A percentile compares a stretch with the other conserved stretches of the same genome.
phyloP scores from a whole-genome alignment of 2,888 invertebrate genomes.

The Chymomyza procnemis region DNA sequence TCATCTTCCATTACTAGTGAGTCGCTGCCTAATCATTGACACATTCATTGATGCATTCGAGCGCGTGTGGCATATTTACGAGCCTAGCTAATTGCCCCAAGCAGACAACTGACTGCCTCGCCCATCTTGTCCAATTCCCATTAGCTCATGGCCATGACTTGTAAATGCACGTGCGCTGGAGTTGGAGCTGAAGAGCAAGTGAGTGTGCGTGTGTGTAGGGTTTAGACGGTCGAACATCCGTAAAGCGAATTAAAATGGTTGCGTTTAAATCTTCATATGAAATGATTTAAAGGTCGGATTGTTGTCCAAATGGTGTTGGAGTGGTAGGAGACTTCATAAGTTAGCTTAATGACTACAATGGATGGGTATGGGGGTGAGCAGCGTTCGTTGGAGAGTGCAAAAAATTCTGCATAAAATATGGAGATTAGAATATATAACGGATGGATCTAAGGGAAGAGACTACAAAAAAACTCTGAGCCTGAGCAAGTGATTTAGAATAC shows the following conservation, averaged over 20 bases:
- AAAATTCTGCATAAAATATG: no score
- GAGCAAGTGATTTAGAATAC: no score
- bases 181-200: neutral
- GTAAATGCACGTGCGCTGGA: neutral
- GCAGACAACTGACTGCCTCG: neutral
- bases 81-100: constrained; percentile 49
- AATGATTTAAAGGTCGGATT: no score
- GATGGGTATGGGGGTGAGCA: no score
- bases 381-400: no score
- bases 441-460: no score
- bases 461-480: no score
- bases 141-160: neutral
- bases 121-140: neutral
- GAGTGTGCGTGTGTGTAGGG: neutral
- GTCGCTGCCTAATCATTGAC: constrained; percentile 63
- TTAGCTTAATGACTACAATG: no score
- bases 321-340: no score
- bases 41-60: constrained; percentile 64
- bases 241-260: neutral
- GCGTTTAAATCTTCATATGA: no score
- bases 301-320: no score
- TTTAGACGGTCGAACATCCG: neutral
- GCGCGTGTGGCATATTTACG: constrained; percentile 57
- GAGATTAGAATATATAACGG: no score
- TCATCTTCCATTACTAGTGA: neutral